Percentiles rank a stretch among this genome's conserved stretches.
phyloP scores from a whole-genome alignment of 2,797 vertebrate species.

The Aplochiton taeniatus region DNA sequence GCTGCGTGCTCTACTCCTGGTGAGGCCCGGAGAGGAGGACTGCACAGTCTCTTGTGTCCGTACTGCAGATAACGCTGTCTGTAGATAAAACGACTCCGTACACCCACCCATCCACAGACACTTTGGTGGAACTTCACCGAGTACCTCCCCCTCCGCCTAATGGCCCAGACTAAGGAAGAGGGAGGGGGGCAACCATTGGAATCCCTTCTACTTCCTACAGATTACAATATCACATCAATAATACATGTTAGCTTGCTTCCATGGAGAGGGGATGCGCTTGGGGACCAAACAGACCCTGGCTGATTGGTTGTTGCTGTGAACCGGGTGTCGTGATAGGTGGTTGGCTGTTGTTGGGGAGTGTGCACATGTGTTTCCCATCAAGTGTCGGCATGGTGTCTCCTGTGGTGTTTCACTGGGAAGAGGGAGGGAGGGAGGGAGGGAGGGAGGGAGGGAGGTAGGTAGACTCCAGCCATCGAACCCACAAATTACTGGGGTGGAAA shows the following conservation, averaged over 20 bases:
- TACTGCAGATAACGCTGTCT: no score
- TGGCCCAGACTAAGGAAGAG: no score
- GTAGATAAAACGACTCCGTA: no score
- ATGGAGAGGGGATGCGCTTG: no score
- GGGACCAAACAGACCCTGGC: no score
- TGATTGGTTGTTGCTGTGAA: slow-evolving; percentile 1
- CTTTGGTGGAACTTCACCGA: no score
- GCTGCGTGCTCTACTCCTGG: slow-evolving; percentile 95
- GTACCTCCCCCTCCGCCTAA: no score
- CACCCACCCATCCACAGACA: no score
- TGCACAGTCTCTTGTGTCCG: neutral
- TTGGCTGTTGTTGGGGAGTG: slow-evolving; percentile 44
- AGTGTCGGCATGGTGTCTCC: slow-evolving; percentile 60
- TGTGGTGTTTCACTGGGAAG: slow-evolving; percentile 45
- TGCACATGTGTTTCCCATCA: slow-evolving; percentile 71
- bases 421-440: slow-evolving; percentile 30
- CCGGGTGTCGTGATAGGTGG: slow-evolving; percentile 25
- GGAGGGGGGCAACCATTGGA: no score
- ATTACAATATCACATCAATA: no score
- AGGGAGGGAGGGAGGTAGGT: slow-evolving; percentile 32
- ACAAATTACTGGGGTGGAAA: slow-evolving; percentile 41
- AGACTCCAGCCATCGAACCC: slow-evolving; percentile 43
- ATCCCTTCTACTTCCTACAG: no score
- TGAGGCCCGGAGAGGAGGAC: slow-evolving; percentile 65
- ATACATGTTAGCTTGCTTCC: no score